Conservation (phyloP, 2,888 invertebrate genomes). For the Acleris laterana region DNA sequence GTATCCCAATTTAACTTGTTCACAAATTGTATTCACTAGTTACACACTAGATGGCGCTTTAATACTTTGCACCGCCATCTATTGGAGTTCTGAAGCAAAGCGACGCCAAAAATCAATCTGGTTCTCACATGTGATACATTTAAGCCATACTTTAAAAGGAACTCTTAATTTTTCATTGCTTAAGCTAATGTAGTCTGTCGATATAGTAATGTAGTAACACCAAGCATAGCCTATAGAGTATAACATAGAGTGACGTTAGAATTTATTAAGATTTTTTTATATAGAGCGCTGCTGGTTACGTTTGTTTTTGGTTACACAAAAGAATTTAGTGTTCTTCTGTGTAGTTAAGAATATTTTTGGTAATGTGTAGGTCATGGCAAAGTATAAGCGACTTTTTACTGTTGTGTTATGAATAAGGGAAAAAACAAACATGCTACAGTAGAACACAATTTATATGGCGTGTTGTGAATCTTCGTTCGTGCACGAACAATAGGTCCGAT, state of each 20-base stretch:
- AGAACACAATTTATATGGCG: too few relatives aligned
- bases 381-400: too few relatives aligned
- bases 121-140: slow-evolving; percentile 34
- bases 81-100: background rate
- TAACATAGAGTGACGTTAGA: slow-evolving; percentile 79
- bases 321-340: background rate
- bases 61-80: slow-evolving; percentile 3
- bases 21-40: too few relatives aligned
- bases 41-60: too few relatives aligned
- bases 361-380: background rate
- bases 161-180: slow-evolving; percentile 61
- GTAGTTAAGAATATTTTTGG: background rate
- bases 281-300: slow-evolving; percentile 45
- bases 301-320: background rate
- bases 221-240: slow-evolving; percentile 80
- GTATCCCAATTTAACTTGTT: too few relatives aligned
- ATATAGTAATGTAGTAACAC: slow-evolving; percentile 77
- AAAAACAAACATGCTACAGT: too few relatives aligned
- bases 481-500: too few relatives aligned
- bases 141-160: slow-evolving; percentile 35
- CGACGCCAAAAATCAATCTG: slow-evolving; percentile 7
- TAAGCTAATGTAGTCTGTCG: slow-evolving; percentile 58
- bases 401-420: too few relatives aligned
- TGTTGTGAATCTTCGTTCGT: too few relatives aligned
- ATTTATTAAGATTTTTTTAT: slow-evolving; percentile 74